These are phyloP conservation scores for Plotosus lineatus DNA, from an alignment of 2,113 vertebrate species.

Conservation along the genomic window DNA sequence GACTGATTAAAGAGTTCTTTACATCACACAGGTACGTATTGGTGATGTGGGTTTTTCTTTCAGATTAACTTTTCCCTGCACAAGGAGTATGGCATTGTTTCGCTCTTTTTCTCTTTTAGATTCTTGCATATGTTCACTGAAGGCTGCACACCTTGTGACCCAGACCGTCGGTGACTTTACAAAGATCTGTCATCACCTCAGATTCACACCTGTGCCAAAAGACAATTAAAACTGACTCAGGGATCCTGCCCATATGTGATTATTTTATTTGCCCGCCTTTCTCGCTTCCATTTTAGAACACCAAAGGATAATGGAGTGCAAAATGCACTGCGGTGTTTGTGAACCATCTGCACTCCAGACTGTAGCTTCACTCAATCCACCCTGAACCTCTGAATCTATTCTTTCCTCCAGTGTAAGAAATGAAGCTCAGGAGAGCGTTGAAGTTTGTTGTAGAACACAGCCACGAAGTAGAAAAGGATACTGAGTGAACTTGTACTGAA, in stretches of 20 bases:
- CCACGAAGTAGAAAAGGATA: not conserved
- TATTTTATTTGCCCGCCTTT: not conserved
- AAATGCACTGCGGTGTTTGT: slow-evolving; percentile 12
- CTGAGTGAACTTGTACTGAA: not conserved
- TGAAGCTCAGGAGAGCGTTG: not conserved
- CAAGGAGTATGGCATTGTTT: not conserved
- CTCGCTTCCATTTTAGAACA: slow-evolving; percentile 9
- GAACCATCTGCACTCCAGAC: slow-evolving; percentile 5
- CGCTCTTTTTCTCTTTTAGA: not conserved
- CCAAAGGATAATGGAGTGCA: slow-evolving; percentile 25
- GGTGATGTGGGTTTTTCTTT: not conserved
- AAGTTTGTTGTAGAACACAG: not conserved
- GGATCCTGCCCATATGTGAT: slow-evolving; percentile 30
- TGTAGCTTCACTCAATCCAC: not conserved
- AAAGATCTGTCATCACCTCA: slow-evolving; percentile 11
- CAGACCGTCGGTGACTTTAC: not conserved
- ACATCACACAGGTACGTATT: slow-evolving; percentile 19
- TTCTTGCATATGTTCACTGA: slow-evolving; percentile 1
- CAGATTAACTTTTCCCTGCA: not conserved
- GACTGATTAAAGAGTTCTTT: slow-evolving; percentile 75
- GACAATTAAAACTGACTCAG: slow-evolving; percentile 40
- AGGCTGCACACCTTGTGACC: slow-evolving; percentile 4
- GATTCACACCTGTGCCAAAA: slow-evolving; percentile 37
- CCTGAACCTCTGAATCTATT: slow-evolving; percentile 11
- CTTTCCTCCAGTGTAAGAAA: not conserved